Evolutionary conservation across 2,888 invertebrate species (phyloP).

Genomic region (Agrilus cyanescens): DNA sequence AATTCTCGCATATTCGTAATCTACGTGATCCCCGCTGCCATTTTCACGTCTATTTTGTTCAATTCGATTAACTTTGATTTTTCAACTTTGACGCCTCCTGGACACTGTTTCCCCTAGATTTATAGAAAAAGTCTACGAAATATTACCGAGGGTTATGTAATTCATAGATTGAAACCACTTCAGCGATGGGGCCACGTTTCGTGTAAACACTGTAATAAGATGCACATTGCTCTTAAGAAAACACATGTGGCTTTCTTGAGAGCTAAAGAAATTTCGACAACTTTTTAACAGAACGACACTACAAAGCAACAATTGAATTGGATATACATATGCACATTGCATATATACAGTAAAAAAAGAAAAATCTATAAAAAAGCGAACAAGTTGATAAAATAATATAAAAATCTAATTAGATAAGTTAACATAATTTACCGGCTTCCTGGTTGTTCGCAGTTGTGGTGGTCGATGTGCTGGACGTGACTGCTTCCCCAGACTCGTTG

Average conservation of each 20-base stretch:
- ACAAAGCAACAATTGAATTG: not conserved
- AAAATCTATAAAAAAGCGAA: slow-evolving; percentile 18
- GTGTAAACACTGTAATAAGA: no score
- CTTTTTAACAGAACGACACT: not conserved
- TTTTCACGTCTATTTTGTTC: no score
- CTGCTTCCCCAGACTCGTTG: slow-evolving; percentile 29
- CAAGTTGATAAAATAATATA: slow-evolving; percentile 1
- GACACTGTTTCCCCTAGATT: no score
- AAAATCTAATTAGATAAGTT: slow-evolving; percentile 8
- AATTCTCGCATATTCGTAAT: no score
- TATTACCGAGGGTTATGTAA: no score
- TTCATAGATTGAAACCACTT: no score
- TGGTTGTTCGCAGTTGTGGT: slow-evolving; percentile 28
- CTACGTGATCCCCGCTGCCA: no score
- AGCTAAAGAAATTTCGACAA: slow-evolving; percentile 1
- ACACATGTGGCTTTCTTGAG: slow-evolving; percentile 5
- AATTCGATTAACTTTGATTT: no score
- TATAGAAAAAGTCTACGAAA: no score
- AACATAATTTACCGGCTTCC: slow-evolving; percentile 42
- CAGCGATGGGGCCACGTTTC: no score
- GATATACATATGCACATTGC: not conserved
- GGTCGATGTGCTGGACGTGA: slow-evolving; percentile 35
- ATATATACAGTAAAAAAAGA: not conserved
- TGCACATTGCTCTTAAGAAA: no score
- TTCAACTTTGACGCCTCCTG: no score